Conservation (phyloP, 2,113 vertebrate species). For the Irena cyanogastra region DNA sequence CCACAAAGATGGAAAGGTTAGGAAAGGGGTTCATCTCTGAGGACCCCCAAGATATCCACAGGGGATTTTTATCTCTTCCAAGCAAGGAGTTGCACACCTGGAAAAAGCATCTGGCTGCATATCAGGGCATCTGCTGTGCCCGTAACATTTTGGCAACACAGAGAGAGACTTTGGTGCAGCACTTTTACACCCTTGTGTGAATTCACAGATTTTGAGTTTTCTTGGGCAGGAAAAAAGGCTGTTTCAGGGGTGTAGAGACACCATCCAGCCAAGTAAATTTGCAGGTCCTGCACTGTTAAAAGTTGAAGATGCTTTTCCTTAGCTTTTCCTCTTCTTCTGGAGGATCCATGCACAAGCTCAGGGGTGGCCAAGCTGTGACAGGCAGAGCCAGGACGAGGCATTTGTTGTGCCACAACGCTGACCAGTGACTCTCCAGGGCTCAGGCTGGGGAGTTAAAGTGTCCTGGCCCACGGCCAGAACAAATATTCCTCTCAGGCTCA, state of each 20-base stretch:
- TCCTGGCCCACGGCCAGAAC: background rate
- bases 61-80: background rate
- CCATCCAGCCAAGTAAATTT: background rate
- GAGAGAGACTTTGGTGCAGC: background rate
- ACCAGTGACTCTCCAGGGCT: background rate
- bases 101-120: background rate
- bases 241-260: background rate
- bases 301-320: background rate
- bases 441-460: background rate
- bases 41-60: no score
- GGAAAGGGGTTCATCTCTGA: background rate
- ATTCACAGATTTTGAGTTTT: background rate
- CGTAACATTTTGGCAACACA: background rate
- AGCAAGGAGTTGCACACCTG: background rate
- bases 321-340: background rate
- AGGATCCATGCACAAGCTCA: rapidly evolving
- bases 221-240: background rate
- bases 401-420: background rate
- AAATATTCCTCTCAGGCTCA: background rate
- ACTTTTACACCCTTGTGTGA: background rate
- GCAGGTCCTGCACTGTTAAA: background rate
- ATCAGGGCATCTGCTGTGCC: background rate
- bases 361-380: background rate
- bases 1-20: background rate
- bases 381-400: background rate